Conservation (phyloP, 1,140 invertebrate species). For the Wiebesia pumilae region DNA sequence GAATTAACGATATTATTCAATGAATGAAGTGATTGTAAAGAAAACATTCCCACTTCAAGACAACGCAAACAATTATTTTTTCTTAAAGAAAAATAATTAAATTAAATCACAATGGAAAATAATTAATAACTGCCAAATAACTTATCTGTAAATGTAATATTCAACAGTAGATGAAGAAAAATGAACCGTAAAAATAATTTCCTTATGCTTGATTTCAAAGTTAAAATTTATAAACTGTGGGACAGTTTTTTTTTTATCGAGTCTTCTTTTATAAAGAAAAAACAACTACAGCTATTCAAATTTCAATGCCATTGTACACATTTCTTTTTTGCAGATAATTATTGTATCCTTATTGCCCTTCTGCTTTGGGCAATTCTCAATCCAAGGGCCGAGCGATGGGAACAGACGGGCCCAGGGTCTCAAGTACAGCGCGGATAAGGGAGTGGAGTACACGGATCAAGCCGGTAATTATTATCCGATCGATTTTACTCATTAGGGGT, state of each 20-base stretch:
- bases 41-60: too few relatives aligned
- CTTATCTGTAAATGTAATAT: not conserved
- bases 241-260: not conserved
- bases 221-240: too few relatives aligned
- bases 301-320: not conserved
- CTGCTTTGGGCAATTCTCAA: slow-evolving; percentile 70
- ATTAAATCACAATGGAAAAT: too few relatives aligned
- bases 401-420: slow-evolving; percentile 70
- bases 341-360: slow-evolving; percentile 62
- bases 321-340: slow-evolving; percentile 61
- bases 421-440: slow-evolving; percentile 68
- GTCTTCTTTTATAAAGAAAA: not conserved
- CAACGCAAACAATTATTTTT: too few relatives aligned
- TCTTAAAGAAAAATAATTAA: too few relatives aligned
- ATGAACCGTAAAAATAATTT: not conserved
- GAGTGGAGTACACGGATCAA: slow-evolving; percentile 69
- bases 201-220: not conserved
- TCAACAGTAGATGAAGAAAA: not conserved
- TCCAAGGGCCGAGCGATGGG: slow-evolving; percentile 72
- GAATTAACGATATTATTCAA: too few relatives aligned
- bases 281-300: not conserved
- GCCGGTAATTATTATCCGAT: slow-evolving; percentile 61
- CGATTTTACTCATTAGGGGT: slow-evolving; percentile 6
- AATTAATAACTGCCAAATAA: not conserved
- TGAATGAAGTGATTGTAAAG: too few relatives aligned